phyloP scores from a whole-genome alignment of 1,140 invertebrate genomes.

The Orchesella cincta region DNA sequence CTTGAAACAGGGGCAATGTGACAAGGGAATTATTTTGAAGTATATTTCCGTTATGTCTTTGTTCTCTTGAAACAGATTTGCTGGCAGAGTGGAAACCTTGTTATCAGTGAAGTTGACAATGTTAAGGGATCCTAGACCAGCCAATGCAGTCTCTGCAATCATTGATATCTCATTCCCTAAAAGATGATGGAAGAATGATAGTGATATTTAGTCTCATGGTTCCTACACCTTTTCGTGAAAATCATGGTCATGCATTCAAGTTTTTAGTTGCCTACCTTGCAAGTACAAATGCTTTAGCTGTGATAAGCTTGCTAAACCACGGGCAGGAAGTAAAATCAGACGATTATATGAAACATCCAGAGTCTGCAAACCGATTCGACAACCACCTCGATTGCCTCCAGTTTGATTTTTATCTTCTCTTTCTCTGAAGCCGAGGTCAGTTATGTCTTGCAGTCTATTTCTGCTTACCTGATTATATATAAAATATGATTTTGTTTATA shows the following conservation, averaged over 20 bases:
- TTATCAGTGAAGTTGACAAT: slow-evolving; percentile 83
- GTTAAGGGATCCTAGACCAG: slow-evolving; percentile 74
- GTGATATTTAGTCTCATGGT: no score
- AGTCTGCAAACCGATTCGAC: slow-evolving; percentile 75
- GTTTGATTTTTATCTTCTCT: slow-evolving; percentile 54
- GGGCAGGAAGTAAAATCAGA: slow-evolving; percentile 74
- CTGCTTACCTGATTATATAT: no score
- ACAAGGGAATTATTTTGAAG: slow-evolving; percentile 85
- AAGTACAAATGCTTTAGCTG: slow-evolving; percentile 74
- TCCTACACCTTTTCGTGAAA: no score
- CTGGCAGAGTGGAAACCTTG: slow-evolving; percentile 82
- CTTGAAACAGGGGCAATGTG: slow-evolving; percentile 75
- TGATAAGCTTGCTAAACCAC: slow-evolving; percentile 74
- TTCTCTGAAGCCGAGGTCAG: slow-evolving; percentile 74
- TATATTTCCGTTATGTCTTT: slow-evolving; percentile 79
- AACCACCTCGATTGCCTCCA: slow-evolving; percentile 57
- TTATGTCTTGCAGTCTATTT: slow-evolving; percentile 80
- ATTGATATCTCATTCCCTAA: slow-evolving; percentile 84
- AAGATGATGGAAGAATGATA: no score
- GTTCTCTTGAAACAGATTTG: slow-evolving; percentile 76
- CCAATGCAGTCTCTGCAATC: slow-evolving; percentile 77
- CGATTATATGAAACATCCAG: slow-evolving; percentile 83
- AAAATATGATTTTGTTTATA: no score
- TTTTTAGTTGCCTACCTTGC: no score
- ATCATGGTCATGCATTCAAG: no score